Conservation (phyloP, 2,113 vertebrate genomes). For the Acinonyx jubatus region DNA sequence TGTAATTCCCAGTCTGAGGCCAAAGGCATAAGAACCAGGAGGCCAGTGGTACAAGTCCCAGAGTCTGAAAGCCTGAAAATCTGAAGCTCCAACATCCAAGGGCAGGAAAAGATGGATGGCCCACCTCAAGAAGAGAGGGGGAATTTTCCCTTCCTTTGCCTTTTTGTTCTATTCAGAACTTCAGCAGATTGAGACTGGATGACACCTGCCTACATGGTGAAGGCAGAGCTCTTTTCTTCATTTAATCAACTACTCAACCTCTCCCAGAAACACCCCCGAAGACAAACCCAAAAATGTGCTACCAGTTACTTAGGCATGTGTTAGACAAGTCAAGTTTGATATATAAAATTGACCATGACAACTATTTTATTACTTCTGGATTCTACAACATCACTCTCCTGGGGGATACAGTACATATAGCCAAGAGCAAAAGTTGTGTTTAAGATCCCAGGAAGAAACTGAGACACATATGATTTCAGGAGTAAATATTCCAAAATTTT, state of each 20-base stretch:
- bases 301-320: not conserved
- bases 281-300: not conserved
- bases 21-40: not conserved
- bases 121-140: not conserved
- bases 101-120: not conserved
- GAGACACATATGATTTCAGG: not conserved
- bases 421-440: not conserved
- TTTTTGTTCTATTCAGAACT: not conserved
- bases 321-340: not conserved
- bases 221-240: not conserved
- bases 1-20: not conserved
- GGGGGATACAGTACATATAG: accelerated
- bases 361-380: not conserved
- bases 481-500: not conserved
- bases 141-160: not conserved
- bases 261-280: not conserved
- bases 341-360: not conserved
- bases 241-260: not conserved
- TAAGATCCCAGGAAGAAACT: not conserved
- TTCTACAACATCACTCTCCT: not conserved
- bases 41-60: not conserved
- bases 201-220: not conserved
- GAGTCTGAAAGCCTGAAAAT: not conserved
- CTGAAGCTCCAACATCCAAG: not conserved
- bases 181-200: not conserved